A percentile compares a stretch with the other conserved stretches of the same genome.
These are phyloP conservation scores for Ecdyonurus torrentis DNA, from an alignment of 2,888 invertebrate genomes.

Conservation along the genomic window DNA sequence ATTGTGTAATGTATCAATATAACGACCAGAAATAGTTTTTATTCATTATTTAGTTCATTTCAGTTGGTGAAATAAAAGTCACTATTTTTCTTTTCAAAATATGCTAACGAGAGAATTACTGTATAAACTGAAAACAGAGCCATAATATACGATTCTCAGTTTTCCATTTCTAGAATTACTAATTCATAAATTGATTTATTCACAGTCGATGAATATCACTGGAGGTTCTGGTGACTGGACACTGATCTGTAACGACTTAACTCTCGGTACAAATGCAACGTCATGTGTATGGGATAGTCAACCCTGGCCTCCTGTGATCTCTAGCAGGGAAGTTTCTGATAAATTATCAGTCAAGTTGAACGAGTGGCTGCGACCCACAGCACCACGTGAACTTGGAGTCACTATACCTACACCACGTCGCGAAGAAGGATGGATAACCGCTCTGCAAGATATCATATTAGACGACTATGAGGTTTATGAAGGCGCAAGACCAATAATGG, in stretches of 20 bases:
- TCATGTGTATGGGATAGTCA: constrained; percentile 45
- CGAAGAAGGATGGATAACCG: neutral
- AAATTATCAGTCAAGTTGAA: constrained; percentile 6
- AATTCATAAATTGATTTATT: no score
- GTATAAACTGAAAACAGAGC: no score
- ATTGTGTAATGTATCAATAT: no score
- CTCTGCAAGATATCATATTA: neutral
- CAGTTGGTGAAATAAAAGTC: no score
- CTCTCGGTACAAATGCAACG: constrained; percentile 3
- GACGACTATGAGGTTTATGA: neutral
- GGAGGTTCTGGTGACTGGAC: constrained; percentile 10
- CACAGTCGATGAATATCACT: neutral
- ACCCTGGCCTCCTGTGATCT: constrained; percentile 39
- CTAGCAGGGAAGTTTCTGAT: constrained; percentile 28
- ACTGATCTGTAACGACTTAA: neutral
- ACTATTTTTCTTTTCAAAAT: no score
- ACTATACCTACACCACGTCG: neutral
- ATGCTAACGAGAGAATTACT: no score
- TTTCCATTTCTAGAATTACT: no score
- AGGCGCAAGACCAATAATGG: neutral
- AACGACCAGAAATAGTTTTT: no score
- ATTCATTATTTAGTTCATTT: no score
- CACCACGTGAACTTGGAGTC: neutral
- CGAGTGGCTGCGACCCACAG: constrained; percentile 4
- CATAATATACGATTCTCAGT: no score